Percentiles rank a stretch among this genome's conserved stretches.
Evolutionary conservation across 2,888 invertebrate species (phyloP).

Genomic region (Tenthredo scrophulariae): DNA sequence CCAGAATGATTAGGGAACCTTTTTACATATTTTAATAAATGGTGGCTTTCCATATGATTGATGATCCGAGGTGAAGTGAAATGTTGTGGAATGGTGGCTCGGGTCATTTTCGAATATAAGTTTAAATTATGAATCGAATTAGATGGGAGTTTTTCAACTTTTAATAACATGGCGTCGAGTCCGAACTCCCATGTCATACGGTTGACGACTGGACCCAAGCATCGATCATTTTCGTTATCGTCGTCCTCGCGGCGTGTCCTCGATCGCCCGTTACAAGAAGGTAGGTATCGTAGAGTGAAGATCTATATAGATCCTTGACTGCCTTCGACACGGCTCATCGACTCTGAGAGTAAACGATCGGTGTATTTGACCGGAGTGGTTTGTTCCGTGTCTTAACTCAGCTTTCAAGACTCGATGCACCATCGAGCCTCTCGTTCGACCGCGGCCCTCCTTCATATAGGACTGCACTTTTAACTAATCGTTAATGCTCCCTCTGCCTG

Average conservation of each 20-base stretch:
- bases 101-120: not conserved
- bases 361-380: slow-evolving; percentile 65
- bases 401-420: not conserved
- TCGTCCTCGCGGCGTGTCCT: slow-evolving; percentile 62
- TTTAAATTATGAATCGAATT: not conserved
- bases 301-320: slow-evolving; percentile 66
- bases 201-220: slow-evolving; percentile 62
- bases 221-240: slow-evolving; percentile 78
- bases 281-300: slow-evolving; percentile 66
- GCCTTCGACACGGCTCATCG: slow-evolving; percentile 72
- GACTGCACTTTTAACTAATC: slow-evolving; percentile 55
- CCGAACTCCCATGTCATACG: slow-evolving; percentile 1
- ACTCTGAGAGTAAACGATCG: slow-evolving; percentile 71
- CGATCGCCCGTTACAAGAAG: slow-evolving; percentile 65
- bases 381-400: slow-evolving; percentile 42
- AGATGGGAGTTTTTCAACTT: not conserved
- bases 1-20: too few species aligned
- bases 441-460: slow-evolving; percentile 47
- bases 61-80: not conserved
- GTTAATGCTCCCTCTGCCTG: slow-evolving; percentile 54
- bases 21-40: not conserved
- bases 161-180: not conserved
- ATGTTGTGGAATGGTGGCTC: not conserved
- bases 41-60: not conserved
- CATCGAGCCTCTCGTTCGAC: not conserved